These are phyloP conservation scores for Dinoponera quadriceps DNA, from an alignment of 1,140 invertebrate genomes.

Conservation along the genomic window DNA sequence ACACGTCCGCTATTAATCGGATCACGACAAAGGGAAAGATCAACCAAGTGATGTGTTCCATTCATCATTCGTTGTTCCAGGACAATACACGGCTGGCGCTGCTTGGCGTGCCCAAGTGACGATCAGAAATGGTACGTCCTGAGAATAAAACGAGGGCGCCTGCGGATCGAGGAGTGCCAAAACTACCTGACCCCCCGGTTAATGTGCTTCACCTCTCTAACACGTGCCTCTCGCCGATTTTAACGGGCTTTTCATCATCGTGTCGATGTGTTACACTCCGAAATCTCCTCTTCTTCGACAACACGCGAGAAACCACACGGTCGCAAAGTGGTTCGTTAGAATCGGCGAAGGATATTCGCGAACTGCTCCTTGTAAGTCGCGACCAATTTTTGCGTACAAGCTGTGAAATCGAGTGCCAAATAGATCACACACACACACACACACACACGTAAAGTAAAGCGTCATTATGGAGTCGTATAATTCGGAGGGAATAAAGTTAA, in stretches of 20 bases:
- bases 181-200: conserved; percentile 2
- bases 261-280: no score
- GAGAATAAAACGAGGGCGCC: conserved; percentile 57
- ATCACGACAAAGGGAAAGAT: no score
- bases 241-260: no score
- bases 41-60: not conserved
- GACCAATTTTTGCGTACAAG: conserved; percentile 46
- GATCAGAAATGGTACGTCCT: conserved; percentile 82
- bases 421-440: conserved; percentile 16
- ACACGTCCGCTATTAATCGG: no score
- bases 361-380: not conserved
- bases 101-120: conserved; percentile 82
- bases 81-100: conserved; percentile 82
- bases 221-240: not conserved
- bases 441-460: conserved; percentile 32
- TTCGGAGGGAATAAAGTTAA: not conserved
- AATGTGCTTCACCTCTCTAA: conserved; percentile 24
- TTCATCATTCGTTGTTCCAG: conserved; percentile 63
- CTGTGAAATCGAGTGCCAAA: conserved; percentile 57
- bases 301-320: no score
- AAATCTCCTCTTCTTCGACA: not conserved
- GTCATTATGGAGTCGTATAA: not conserved
- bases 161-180: conserved; percentile 30
- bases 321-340: no score
- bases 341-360: no score